Base-by-base conservation (phyloP, 2,113 vertebrate species). In the Leptobrachium ailaonicum region DNA sequence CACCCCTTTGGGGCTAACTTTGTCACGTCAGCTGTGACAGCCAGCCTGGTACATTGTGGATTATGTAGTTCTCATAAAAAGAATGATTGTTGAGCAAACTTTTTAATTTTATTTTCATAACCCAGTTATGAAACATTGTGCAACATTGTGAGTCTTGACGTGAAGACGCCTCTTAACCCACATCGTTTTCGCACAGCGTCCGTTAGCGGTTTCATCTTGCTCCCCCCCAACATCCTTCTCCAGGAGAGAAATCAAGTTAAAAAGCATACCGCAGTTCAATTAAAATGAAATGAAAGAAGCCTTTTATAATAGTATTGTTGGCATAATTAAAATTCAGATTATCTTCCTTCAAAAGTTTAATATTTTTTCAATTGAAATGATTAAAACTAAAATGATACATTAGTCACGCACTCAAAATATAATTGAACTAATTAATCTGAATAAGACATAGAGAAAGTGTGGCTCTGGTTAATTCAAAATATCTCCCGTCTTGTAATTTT, bases 291-390 rank as follows among this genome's bases (percentile, higher is more conserved):
- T 81, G 79, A 81, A 81, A 81, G 79, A 81, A 81, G 71, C 78
- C 78, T 74, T 80, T 80, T 74, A 80, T 80, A 81, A 81, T 75
- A 72, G 79, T 81, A 81, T 81, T 81, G 79, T 81, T 81, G 75
- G 72, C 79, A 81, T 81, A 81, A 81, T 81, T 81, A 81, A 81
- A 81, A 81, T 81, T 81, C 79, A 81, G 79, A 81, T 81, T 81
- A 81, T 81, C 79, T 81, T 81, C 79, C 64, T 81, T 81, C 79
- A 81, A 81, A 81, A 81, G 66, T 75, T 81, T 81, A 81, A 81
- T 81, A 81, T 81, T 81, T 81, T 81, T 81, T 81, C 79, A 81
- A 81, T 81, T 81, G 79, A 81, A 81, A 81, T 81, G 79, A 81
- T 81, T 81, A 81, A 81, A 81, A 81, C 71, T 81, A 81, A 81